Conservation (phyloP, 2,888 invertebrate genomes). For the Netelia virgata region DNA sequence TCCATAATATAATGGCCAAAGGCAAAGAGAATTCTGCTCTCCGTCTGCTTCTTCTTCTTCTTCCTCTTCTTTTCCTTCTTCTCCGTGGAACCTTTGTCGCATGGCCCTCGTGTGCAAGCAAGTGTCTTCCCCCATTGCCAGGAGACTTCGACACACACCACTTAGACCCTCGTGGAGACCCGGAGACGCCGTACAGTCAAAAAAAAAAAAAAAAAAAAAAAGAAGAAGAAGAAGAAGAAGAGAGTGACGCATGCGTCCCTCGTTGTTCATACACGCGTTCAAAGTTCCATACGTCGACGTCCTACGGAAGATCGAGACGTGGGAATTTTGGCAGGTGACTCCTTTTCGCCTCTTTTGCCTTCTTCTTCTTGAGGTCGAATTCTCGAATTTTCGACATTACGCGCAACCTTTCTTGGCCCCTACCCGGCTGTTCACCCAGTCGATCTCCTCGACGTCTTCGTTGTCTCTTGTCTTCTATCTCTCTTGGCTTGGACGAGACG, state of each 20-base stretch:
- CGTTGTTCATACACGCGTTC: not conserved
- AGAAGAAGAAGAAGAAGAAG: not conserved
- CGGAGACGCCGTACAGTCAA: not conserved
- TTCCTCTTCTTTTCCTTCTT: conserved; percentile 13
- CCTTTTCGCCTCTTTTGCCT: conserved; percentile 39
- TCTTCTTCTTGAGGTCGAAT: conserved; percentile 36
- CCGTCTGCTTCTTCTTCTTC: conserved; percentile 3
- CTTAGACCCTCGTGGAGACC: conserved; percentile 30
- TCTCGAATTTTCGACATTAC: conserved; percentile 45
- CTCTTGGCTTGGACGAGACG: not conserved
- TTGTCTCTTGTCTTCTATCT: not conserved
- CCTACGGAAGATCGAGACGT: conserved; percentile 47
- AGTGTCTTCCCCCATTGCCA: conserved; percentile 42
- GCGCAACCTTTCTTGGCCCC: conserved; percentile 26
- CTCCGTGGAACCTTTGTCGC: not conserved
- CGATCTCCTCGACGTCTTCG: not conserved
- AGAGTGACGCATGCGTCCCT: conserved; percentile 1
- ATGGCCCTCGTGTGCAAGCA: conserved; percentile 44
- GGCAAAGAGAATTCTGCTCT: conserved; percentile 26
- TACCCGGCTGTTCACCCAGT: conserved; percentile 25
- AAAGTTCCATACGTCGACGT: not conserved
- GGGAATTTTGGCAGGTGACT: conserved; percentile 68
- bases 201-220: not conserved
- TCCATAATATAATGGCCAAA: conserved; percentile 43
- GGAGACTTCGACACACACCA: conserved; percentile 20